Conservation (phyloP, 2,113 vertebrate species). For the Typhlomys cinereus region DNA sequence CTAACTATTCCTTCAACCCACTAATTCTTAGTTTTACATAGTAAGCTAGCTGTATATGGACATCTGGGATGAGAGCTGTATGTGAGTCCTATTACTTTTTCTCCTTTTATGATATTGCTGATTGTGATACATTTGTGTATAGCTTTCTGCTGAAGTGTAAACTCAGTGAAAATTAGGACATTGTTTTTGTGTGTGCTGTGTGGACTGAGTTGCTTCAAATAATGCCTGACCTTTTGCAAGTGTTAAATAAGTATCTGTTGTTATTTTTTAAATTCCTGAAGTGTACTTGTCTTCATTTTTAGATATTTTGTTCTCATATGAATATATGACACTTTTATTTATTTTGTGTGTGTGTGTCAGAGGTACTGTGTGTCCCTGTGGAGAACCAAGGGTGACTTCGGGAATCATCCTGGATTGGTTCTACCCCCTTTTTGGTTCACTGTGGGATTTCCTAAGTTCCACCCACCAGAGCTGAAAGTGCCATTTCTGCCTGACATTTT, state of each 20-base stretch:
- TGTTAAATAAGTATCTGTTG: conserved; percentile 38
- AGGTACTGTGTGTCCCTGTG: too few relatives aligned
- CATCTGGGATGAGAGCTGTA: not conserved
- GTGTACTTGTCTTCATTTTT: not conserved
- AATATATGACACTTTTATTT: too few relatives aligned
- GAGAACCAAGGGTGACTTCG: too few relatives aligned
- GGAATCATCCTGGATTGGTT: too few relatives aligned
- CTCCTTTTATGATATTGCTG: conserved; percentile 51
- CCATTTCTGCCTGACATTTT: too few relatives aligned
- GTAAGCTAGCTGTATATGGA: conserved; percentile 33
- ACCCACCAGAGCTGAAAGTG: too few relatives aligned
- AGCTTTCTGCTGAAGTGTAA: conserved; percentile 8
- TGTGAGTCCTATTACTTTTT: conserved; percentile 38
- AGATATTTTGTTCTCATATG: not conserved
- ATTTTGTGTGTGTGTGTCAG: too few relatives aligned
- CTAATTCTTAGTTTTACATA: conserved; percentile 26
- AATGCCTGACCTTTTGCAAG: not conserved
- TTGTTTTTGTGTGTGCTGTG: conserved; percentile 7
- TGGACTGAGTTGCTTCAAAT: not conserved
- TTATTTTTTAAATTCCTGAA: not conserved
- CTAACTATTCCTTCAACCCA: too few relatives aligned
- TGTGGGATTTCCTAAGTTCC: too few relatives aligned
- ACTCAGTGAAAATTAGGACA: conserved; percentile 11
- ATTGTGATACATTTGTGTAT: conserved; percentile 38
- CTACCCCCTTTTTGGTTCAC: too few relatives aligned